These are phyloP conservation scores for Sinonovacula constricta DNA, from an alignment of 1,140 invertebrate genomes.

Conservation along the genomic window DNA sequence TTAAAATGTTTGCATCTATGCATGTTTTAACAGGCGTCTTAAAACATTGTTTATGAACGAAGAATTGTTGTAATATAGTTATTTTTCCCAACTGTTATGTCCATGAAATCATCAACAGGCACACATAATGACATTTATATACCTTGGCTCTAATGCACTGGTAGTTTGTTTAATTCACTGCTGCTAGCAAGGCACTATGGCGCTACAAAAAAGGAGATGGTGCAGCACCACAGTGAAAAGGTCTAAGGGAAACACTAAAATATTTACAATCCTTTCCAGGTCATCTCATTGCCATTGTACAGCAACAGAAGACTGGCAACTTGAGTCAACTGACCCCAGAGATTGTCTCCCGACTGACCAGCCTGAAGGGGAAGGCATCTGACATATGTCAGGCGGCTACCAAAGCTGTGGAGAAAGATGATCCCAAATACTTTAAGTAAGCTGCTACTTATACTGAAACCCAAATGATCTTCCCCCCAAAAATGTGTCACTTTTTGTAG, in stretches of 20 bases:
- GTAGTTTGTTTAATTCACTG: neutral
- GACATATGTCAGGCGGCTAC: conserved; percentile 60
- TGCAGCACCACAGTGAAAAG: neutral
- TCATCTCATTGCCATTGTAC: conserved; percentile 64
- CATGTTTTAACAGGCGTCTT: too few species aligned
- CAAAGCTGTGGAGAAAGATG: conserved; percentile 63
- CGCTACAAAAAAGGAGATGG: neutral
- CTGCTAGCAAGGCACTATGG: neutral
- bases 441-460: too few species aligned
- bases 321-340: conserved; percentile 49
- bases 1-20: too few species aligned
- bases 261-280: conserved; percentile 57
- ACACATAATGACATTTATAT: too few species aligned
- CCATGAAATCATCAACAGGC: neutral
- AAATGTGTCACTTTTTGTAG: too few species aligned
- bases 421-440: conserved; percentile 66
- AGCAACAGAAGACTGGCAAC: conserved; percentile 58
- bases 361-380: conserved; percentile 53
- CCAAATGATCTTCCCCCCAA: too few species aligned
- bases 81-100: neutral
- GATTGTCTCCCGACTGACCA: conserved; percentile 51
- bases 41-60: too few species aligned
- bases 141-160: neutral
- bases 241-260: neutral
- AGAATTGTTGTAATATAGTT: neutral